Conservation (phyloP, 2,888 invertebrate species). For the Capitulum mitella region DNA sequence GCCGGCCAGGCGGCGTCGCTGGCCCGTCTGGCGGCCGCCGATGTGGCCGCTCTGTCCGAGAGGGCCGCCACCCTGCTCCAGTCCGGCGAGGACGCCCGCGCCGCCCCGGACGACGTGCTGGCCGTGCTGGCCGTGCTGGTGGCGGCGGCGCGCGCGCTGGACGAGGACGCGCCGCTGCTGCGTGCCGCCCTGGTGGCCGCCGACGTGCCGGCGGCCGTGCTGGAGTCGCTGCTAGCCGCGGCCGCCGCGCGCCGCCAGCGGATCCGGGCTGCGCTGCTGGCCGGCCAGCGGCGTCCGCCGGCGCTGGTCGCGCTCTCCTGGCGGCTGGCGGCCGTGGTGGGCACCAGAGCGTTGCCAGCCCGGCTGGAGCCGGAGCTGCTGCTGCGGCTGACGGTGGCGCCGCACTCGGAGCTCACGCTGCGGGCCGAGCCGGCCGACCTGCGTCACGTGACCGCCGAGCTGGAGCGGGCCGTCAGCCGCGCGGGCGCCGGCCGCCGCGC, state of each 20-base stretch:
- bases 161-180: neutral
- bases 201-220: neutral
- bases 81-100: no score
- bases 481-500: no score
- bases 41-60: neutral
- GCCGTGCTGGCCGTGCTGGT: neutral
- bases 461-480: neutral
- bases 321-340: slow-evolving; percentile 14
- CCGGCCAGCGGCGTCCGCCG: neutral
- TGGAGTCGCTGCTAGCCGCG: neutral
- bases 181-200: neutral
- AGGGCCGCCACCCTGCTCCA: neutral
- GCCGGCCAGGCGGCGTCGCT: neutral
- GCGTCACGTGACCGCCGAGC: neutral
- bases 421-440: neutral
- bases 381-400: neutral
- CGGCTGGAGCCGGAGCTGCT: neutral
- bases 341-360: neutral
- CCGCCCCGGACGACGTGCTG: neutral
- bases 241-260: neutral
- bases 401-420: neutral
- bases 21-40: neutral
- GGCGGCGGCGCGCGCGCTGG: neutral
- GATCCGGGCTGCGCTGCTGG: neutral
- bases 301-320: neutral